A percentile compares a stretch with the other conserved stretches of the same genome.
Evolutionary conservation across 2,797 vertebrate genomes (phyloP).

Genomic region (Sparidentex hasta): DNA sequence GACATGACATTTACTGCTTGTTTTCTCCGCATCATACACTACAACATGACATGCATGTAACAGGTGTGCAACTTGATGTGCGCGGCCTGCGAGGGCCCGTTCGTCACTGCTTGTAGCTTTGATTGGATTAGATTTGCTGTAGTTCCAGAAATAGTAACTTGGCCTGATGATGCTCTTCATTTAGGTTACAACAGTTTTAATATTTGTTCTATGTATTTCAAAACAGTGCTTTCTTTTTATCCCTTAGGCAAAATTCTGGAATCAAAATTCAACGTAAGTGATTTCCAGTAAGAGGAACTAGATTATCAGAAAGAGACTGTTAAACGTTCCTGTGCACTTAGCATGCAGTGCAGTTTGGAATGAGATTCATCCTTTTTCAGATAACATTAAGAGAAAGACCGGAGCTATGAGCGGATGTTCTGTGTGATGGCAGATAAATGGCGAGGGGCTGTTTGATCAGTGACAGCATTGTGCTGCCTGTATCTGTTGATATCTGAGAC

Average conservation of each 20-base stretch:
- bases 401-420: slow-evolving; percentile 10
- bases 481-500: slow-evolving; percentile 33
- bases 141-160: too few species aligned
- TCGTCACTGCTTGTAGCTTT: too few species aligned
- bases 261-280: too few species aligned
- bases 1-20: too few species aligned
- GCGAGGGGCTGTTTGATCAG: slow-evolving; percentile 38
- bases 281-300: too few species aligned
- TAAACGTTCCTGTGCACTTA: background rate
- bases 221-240: background rate
- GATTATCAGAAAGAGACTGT: background rate
- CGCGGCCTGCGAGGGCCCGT: too few species aligned
- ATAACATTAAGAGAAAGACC: slow-evolving; percentile 32
- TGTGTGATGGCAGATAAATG: slow-evolving; percentile 50
- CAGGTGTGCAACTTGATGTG: too few species aligned
- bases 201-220: background rate
- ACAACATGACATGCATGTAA: too few species aligned
- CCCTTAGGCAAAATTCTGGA: background rate
- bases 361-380: slow-evolving; percentile 27
- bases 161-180: background rate
- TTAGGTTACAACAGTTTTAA: too few species aligned
- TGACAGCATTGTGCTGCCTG: slow-evolving; percentile 40
- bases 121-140: too few species aligned
- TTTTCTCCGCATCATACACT: too few species aligned
- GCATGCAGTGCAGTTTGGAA: slow-evolving; percentile 14